Evolutionary conservation across 2,797 vertebrate genomes (phyloP).

Genomic region (Lepilemur septentrionalis): DNA sequence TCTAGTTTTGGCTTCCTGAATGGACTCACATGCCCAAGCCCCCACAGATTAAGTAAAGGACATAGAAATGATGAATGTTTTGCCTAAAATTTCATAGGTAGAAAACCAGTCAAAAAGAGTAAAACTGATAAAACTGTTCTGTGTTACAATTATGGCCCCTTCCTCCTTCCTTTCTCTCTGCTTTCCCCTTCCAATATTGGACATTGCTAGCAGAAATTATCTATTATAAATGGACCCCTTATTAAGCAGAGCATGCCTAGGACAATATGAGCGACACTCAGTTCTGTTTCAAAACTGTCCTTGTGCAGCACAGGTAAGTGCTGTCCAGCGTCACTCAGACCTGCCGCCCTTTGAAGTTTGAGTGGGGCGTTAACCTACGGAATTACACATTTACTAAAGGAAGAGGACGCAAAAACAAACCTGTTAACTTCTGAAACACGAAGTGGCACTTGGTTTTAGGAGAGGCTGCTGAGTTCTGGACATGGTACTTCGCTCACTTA

Average conservation of each 20-base stretch:
- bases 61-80: background rate
- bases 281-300: background rate
- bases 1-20: background rate
- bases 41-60: background rate
- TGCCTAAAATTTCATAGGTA: background rate
- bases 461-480: slow-evolving; percentile 24
- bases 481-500: background rate
- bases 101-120: background rate
- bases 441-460: slow-evolving; percentile 2
- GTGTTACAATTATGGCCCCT: background rate
- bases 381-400: background rate
- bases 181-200: background rate
- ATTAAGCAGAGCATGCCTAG: background rate
- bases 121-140: background rate
- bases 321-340: background rate
- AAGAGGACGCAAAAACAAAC: background rate
- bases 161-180: background rate
- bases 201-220: background rate
- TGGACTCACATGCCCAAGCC: background rate
- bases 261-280: background rate
- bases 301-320: background rate
- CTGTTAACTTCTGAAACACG: background rate
- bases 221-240: background rate
- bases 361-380: background rate
- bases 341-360: background rate